phyloP scores from a whole-genome alignment of 2,113 vertebrate species.

The Struthio camelus region DNA sequence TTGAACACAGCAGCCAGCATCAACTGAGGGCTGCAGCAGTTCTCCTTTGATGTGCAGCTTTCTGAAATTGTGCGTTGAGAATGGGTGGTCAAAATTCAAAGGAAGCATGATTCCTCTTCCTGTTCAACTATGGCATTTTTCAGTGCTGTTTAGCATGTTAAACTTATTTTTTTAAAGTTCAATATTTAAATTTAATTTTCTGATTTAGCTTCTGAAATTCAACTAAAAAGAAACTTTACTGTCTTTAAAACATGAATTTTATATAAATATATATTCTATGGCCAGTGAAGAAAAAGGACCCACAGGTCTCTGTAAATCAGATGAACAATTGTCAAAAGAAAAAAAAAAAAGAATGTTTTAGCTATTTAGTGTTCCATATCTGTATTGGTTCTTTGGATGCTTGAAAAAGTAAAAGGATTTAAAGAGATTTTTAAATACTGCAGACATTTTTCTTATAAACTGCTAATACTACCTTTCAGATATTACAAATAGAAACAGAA shows the following conservation, averaged over 20 bases:
- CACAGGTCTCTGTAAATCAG: background rate
- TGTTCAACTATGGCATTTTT: background rate
- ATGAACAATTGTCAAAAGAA: background rate
- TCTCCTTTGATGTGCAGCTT: slow-evolving; percentile 11
- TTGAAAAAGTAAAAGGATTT: background rate
- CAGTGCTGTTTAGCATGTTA: background rate
- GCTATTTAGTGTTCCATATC: background rate
- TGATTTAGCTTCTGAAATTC: background rate
- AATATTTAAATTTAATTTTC: background rate
- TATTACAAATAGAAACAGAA: background rate
- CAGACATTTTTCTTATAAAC: background rate
- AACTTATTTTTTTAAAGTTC: background rate
- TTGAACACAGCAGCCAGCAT: background rate
- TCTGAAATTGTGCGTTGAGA: background rate
- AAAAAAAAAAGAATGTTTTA: background rate
- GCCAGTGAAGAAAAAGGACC: background rate
- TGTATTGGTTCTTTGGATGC: background rate
- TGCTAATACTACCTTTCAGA: background rate
- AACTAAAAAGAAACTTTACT: background rate
- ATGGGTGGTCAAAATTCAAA: slow-evolving; percentile 34
- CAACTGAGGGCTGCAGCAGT: background rate
- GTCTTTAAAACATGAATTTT: background rate
- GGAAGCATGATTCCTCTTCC: background rate
- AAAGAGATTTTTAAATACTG: background rate
- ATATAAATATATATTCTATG: background rate